phyloP scores from a whole-genome alignment of 2,888 invertebrate species.

The Hirtodrosophila duncani region DNA sequence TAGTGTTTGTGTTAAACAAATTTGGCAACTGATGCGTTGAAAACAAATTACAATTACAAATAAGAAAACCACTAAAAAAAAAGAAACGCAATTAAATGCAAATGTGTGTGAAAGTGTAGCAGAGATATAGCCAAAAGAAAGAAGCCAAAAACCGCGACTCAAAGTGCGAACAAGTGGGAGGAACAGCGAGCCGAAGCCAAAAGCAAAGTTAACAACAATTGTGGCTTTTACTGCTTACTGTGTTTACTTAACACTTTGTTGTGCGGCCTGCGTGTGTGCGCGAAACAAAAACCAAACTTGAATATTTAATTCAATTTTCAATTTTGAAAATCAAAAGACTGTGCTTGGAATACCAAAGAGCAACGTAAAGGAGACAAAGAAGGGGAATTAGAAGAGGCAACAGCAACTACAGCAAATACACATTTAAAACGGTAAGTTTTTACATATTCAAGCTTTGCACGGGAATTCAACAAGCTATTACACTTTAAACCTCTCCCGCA shows the following conservation, averaged over 20 bases:
- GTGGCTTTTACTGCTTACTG: too few species aligned
- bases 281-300: neutral
- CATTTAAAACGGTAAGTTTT: constrained; percentile 54
- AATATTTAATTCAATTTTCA: too few species aligned
- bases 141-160: constrained; percentile 10
- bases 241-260: too few species aligned
- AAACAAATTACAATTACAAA: constrained; percentile 28
- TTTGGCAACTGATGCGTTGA: constrained; percentile 59
- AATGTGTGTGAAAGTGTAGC: constrained; percentile 67
- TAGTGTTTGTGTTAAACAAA: constrained; percentile 39
- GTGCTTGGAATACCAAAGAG: neutral
- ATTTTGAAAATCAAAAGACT: too few species aligned
- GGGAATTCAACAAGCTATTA: constrained; percentile 24
- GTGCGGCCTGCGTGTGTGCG: too few species aligned
- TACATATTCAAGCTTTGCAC: constrained; percentile 25
- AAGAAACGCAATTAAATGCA: constrained; percentile 57
- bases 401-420: constrained; percentile 1
- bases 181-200: too few species aligned
- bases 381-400: neutral
- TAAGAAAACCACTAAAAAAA: too few species aligned
- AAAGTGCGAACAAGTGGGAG: constrained; percentile 27
- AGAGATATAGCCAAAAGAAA: constrained; percentile 30
- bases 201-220: too few species aligned
- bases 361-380: neutral
- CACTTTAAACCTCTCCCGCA: constrained; percentile 41